These are phyloP conservation scores for Aethes cnicana DNA, from an alignment of 2,888 invertebrate species.

Conservation along the genomic window DNA sequence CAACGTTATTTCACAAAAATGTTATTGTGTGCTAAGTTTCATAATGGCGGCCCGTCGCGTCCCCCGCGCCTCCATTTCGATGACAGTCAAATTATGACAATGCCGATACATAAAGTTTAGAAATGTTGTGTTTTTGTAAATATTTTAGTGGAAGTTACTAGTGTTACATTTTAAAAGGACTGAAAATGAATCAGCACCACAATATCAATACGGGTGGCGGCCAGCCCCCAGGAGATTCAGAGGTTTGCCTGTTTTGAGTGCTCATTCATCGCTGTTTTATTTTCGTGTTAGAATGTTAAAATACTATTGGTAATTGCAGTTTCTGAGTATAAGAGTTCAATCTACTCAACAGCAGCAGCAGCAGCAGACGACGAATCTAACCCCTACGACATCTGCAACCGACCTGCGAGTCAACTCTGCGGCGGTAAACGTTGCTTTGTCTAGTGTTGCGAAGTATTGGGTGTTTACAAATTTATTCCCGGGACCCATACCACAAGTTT, in stretches of 20 bases:
- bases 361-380: slow-evolving; percentile 60
- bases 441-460: slow-evolving; percentile 91
- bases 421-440: slow-evolving; percentile 86
- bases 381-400: slow-evolving; percentile 83
- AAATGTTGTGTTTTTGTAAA: slow-evolving; percentile 70
- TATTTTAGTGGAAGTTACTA: slow-evolving; percentile 53
- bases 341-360: slow-evolving; percentile 59
- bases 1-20: slow-evolving; percentile 53
- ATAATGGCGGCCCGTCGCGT: slow-evolving; percentile 86
- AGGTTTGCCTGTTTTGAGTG: slow-evolving; percentile 66
- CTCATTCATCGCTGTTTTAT: slow-evolving; percentile 45
- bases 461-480: slow-evolving; percentile 91
- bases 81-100: slow-evolving; percentile 84
- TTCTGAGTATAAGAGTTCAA: slow-evolving; percentile 68
- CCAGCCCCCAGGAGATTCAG: slow-evolving; percentile 79
- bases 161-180: slow-evolving; percentile 48
- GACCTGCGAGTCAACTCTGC: slow-evolving; percentile 85
- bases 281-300: slow-evolving; percentile 46
- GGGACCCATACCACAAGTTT: slow-evolving; percentile 88
- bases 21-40: slow-evolving; percentile 81
- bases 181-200: slow-evolving; percentile 79
- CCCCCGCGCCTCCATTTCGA: slow-evolving; percentile 85
- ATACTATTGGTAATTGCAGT: slow-evolving; percentile 56
- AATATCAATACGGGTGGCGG: slow-evolving; percentile 84
- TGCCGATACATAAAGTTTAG: slow-evolving; percentile 73